phyloP scores from a whole-genome alignment of 2,797 vertebrate genomes.

The Sarcophilus harrisii region DNA sequence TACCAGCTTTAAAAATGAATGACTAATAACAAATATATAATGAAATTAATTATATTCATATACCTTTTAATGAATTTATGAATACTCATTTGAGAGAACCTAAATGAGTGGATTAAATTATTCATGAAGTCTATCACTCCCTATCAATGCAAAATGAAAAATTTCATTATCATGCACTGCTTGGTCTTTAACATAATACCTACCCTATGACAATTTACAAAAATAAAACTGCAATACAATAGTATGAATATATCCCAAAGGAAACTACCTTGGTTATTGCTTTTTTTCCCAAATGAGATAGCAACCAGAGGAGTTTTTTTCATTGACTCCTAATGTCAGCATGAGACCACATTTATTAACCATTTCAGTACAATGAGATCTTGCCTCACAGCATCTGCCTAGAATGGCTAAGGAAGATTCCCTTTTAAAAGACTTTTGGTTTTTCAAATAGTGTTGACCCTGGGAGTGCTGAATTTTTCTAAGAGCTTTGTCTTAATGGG shows the following conservation, averaged over 20 bases:
- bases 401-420: background rate
- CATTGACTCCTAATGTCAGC: background rate
- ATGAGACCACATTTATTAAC: background rate
- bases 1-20: conserved; percentile 1
- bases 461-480: background rate
- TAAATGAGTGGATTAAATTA: background rate
- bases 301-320: background rate
- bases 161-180: background rate
- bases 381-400: background rate
- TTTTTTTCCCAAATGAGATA: background rate
- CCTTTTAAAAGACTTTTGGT: background rate
- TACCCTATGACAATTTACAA: background rate
- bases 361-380: background rate
- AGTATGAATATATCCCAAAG: background rate
- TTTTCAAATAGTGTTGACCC: background rate
- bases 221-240: background rate
- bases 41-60: background rate
- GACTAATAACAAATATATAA: background rate
- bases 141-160: background rate
- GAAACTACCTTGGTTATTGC: background rate
- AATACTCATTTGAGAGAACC: background rate
- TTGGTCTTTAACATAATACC: background rate
- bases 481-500: background rate
- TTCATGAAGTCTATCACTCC: background rate
- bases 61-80: background rate